These are phyloP conservation scores for Conger conger DNA, from an alignment of 2,113 vertebrate species.

Conservation along the genomic window DNA sequence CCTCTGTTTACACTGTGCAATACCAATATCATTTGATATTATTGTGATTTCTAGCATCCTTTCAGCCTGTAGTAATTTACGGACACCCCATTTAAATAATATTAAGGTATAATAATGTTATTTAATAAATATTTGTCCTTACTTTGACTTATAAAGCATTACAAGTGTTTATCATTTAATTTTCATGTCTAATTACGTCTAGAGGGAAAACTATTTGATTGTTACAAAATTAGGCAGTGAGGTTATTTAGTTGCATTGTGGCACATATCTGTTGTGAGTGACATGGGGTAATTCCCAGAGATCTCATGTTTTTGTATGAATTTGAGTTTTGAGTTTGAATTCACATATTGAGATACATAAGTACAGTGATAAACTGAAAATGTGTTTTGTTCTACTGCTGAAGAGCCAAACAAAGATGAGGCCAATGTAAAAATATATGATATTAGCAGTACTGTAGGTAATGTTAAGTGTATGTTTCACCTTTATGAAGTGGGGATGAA, in stretches of 20 bases:
- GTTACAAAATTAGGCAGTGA: background rate
- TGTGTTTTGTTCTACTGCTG: background rate
- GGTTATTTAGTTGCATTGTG: background rate
- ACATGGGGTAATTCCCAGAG: background rate
- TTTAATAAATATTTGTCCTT: too few species aligned
- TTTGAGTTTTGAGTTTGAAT: background rate
- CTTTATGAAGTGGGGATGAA: constrained; percentile 23
- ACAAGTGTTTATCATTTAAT: too few species aligned
- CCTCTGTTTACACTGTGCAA: background rate
- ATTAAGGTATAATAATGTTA: too few species aligned
- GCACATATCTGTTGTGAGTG: background rate
- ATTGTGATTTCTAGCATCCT: background rate
- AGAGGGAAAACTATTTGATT: background rate
- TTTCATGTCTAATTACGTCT: background rate
- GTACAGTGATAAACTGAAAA: background rate
- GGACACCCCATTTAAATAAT: background rate
- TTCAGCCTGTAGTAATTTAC: background rate
- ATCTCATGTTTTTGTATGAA: background rate
- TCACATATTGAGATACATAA: background rate
- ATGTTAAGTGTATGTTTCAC: constrained; percentile 19
- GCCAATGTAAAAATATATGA: background rate
- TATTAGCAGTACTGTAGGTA: background rate
- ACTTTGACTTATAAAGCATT: too few species aligned
- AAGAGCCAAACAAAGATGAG: background rate
- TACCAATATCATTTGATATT: background rate